Conservation (phyloP, 2,888 invertebrate species). For the Rhagophthalmus giganteus region DNA sequence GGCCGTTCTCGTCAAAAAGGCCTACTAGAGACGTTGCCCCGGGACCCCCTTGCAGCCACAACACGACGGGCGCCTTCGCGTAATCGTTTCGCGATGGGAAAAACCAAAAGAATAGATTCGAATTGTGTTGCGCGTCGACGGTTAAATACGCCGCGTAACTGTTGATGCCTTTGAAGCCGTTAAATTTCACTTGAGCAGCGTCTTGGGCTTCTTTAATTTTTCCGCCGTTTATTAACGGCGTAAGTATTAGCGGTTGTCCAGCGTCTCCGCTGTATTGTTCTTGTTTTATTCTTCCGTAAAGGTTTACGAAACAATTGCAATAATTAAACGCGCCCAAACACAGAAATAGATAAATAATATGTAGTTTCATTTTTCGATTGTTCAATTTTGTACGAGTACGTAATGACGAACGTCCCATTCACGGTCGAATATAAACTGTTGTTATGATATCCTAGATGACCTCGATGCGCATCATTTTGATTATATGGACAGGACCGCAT, state of each 20-base stretch:
- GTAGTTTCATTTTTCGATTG: too few relatives aligned
- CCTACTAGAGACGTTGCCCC: conserved; percentile 80
- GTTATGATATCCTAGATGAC: too few relatives aligned
- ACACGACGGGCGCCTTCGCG: conserved; percentile 68
- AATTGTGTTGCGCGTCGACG: conserved; percentile 74
- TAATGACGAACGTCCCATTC: too few relatives aligned
- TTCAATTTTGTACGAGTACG: too few relatives aligned
- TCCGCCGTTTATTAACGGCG: conserved; percentile 72
- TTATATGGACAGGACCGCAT: too few relatives aligned
- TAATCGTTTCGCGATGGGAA: conserved; percentile 68
- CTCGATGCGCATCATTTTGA: too few relatives aligned
- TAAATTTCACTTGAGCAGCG: conserved; percentile 60
- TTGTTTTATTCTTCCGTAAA: conserved; percentile 36
- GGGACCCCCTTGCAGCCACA: conserved; percentile 88
- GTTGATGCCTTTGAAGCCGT: conserved; percentile 61
- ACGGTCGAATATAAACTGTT: too few relatives aligned
- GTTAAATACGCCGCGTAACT: conserved; percentile 85
- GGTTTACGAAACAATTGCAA: conserved; percentile 30
- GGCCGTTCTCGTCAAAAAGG: conserved; percentile 84
- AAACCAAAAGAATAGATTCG: conserved; percentile 91
- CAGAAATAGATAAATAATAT: too few relatives aligned
- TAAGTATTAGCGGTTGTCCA: conserved; percentile 72
- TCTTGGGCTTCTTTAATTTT: conserved; percentile 66
- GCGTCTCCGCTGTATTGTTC: conserved; percentile 42
- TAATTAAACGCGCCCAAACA: too few relatives aligned